Evolutionary conservation across 2,888 invertebrate species (phyloP).

Genomic region (Podotricha telesiphe): DNA sequence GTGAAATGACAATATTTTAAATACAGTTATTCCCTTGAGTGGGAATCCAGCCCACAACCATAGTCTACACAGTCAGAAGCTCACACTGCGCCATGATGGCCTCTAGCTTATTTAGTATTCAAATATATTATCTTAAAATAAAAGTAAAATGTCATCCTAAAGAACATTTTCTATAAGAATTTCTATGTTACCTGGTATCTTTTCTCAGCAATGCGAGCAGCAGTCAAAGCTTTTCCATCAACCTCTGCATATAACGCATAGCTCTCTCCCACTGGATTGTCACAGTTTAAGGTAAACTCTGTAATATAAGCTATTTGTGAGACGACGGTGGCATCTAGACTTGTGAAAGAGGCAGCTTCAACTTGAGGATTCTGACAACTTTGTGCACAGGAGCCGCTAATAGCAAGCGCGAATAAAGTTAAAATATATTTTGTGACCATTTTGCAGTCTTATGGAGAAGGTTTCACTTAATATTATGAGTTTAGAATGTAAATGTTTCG

Average conservation of each 20-base stretch:
- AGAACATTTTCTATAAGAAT: not conserved
- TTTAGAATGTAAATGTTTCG: slow-evolving; percentile 30
- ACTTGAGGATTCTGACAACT: slow-evolving; percentile 86
- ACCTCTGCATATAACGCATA: slow-evolving; percentile 94
- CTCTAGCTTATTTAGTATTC: too few species aligned
- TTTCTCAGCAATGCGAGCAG: slow-evolving; percentile 89
- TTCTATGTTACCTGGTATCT: slow-evolving; percentile 90
- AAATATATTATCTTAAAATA: too few species aligned
- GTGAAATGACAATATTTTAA: too few species aligned
- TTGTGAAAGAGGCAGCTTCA: slow-evolving; percentile 92
- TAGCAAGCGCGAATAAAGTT: slow-evolving; percentile 59
- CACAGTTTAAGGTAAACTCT: slow-evolving; percentile 94
- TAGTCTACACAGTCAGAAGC: too few species aligned
- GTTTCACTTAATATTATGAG: slow-evolving; percentile 46
- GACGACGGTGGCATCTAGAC: slow-evolving; percentile 95
- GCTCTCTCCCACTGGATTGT: slow-evolving; percentile 84
- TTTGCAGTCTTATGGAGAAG: slow-evolving; percentile 62
- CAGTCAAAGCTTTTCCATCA: slow-evolving; percentile 92
- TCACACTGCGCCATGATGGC: too few species aligned
- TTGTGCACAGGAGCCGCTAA: slow-evolving; percentile 58
- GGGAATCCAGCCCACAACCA: too few species aligned
- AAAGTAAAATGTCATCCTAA: not conserved
- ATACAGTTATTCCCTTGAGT: too few species aligned
- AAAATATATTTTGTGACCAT: slow-evolving; percentile 74
- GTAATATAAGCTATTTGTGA: slow-evolving; percentile 95